Percentiles rank a stretch among this genome's conserved stretches.
Conservation (phyloP, 2,888 invertebrate genomes). For the Tolmerus cingulatus region DNA sequence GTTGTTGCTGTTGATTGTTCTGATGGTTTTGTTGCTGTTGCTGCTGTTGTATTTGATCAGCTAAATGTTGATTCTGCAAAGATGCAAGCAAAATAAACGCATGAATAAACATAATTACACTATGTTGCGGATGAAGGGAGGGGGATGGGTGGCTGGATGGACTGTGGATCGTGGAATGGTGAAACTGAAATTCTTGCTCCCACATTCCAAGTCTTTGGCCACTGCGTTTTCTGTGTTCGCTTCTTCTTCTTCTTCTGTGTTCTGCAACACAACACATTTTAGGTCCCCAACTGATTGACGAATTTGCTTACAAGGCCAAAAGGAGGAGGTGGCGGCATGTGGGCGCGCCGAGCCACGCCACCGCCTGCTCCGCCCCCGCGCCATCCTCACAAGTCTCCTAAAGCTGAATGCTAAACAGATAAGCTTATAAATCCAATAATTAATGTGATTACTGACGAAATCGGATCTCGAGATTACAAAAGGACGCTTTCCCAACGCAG, state of each 20-base stretch:
- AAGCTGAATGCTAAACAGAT: not conserved
- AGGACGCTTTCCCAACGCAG: not conserved
- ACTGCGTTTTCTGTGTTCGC: not conserved
- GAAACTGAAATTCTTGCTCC: not conserved
- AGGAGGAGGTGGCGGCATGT: not conserved
- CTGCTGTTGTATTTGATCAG: constrained; percentile 58
- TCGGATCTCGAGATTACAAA: not conserved
- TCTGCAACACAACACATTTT: not conserved
- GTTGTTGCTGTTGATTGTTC: constrained; percentile 57
- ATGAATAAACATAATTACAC: constrained; percentile 13
- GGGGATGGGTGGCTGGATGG: not conserved
- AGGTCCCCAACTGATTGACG: not conserved
- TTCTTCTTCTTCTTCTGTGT: not conserved
- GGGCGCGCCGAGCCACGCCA: not conserved
- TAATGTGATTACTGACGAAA: not conserved
- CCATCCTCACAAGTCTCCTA: not conserved
- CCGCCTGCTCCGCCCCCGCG: not conserved
- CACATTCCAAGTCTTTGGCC: not conserved
- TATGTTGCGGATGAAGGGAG: not conserved
- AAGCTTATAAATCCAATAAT: not conserved
- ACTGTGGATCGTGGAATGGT: not conserved
- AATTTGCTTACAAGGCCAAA: not conserved
- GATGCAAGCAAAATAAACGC: constrained; percentile 12
- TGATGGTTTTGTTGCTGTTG: constrained; percentile 61
- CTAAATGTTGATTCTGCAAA: constrained; percentile 63